These are phyloP conservation scores for Malthinus flaveolus DNA, from an alignment of 2,888 invertebrate genomes.

Conservation along the genomic window DNA sequence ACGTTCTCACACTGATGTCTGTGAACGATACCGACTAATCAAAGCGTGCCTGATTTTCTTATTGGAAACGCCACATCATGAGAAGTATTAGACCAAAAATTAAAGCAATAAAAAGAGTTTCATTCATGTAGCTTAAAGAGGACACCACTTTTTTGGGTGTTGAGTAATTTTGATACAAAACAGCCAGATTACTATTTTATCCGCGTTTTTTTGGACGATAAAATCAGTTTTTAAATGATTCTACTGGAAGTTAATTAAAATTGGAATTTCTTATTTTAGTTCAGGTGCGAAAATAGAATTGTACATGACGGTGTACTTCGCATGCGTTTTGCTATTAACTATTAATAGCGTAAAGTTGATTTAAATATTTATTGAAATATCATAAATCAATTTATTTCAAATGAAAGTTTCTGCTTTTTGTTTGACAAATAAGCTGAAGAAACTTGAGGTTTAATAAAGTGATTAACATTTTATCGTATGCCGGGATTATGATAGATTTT, in stretches of 20 bases:
- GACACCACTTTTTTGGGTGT: not conserved
- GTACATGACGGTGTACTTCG: not conserved
- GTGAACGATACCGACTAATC: slow-evolving; percentile 28
- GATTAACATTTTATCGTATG: slow-evolving; percentile 12
- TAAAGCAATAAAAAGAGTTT: slow-evolving; percentile 8
- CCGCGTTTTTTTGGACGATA: too few species aligned
- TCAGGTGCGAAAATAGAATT: slow-evolving; percentile 7
- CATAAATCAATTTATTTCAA: slow-evolving; percentile 29
- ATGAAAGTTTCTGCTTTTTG: slow-evolving; percentile 21
- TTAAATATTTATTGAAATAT: slow-evolving; percentile 30
- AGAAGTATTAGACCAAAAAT: slow-evolving; percentile 24
- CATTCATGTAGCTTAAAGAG: slow-evolving; percentile 19
- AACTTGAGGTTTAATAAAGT: slow-evolving; percentile 2
- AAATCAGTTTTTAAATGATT: too few species aligned
- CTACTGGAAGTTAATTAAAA: too few species aligned
- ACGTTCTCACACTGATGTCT: slow-evolving; percentile 32
- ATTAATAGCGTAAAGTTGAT: slow-evolving; percentile 9
- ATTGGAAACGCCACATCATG: not conserved
- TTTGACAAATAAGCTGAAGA: slow-evolving; percentile 25
- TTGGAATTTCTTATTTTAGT: not conserved
- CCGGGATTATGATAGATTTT: too few species aligned
- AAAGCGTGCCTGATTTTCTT: slow-evolving; percentile 27
- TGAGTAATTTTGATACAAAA: too few species aligned
- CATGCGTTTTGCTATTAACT: not conserved
- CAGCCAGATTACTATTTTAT: too few species aligned